Conservation (phyloP, 1,140 invertebrate species). For the Zaprionus tsacasi region DNA sequence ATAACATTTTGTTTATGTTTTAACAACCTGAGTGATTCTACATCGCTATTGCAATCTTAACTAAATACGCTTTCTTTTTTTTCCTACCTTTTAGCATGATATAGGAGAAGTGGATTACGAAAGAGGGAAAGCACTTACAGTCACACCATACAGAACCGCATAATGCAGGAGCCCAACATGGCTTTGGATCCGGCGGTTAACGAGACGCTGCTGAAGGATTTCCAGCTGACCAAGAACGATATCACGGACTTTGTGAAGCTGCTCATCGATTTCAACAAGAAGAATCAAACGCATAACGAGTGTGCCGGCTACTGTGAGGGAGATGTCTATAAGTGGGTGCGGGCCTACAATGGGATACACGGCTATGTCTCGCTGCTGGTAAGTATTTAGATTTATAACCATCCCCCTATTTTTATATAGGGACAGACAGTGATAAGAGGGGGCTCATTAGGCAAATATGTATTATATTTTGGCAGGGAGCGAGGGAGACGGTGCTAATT, state of each 20-base stretch:
- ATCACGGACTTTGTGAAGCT: slow-evolving; percentile 57
- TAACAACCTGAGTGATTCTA: too few species aligned
- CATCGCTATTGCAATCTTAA: too few species aligned
- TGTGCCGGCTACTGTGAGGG: slow-evolving; percentile 76
- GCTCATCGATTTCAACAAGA: slow-evolving; percentile 47
- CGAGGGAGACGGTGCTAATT: slow-evolving; percentile 35
- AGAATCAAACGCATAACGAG: slow-evolving; percentile 56
- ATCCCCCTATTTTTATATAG: background rate
- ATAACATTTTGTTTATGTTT: too few species aligned
- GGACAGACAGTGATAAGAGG: background rate
- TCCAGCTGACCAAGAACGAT: slow-evolving; percentile 47
- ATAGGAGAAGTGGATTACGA: background rate
- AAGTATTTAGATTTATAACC: slow-evolving; percentile 40
- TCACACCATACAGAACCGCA: too few species aligned
- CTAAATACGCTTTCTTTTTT: background rate
- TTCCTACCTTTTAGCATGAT: slow-evolving; percentile 1
- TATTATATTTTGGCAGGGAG: background rate
- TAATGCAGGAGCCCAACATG: slow-evolving; percentile 58
- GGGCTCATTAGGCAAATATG: slow-evolving; percentile 18
- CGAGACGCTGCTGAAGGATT: slow-evolving; percentile 40
- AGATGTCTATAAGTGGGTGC: slow-evolving; percentile 68
- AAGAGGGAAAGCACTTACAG: background rate
- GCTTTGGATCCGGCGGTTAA: slow-evolving; percentile 34
- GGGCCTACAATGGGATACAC: slow-evolving; percentile 73
- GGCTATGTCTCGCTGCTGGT: slow-evolving; percentile 81